Conservation (phyloP, 1,140 invertebrate genomes). For the Orussus abietinus region DNA sequence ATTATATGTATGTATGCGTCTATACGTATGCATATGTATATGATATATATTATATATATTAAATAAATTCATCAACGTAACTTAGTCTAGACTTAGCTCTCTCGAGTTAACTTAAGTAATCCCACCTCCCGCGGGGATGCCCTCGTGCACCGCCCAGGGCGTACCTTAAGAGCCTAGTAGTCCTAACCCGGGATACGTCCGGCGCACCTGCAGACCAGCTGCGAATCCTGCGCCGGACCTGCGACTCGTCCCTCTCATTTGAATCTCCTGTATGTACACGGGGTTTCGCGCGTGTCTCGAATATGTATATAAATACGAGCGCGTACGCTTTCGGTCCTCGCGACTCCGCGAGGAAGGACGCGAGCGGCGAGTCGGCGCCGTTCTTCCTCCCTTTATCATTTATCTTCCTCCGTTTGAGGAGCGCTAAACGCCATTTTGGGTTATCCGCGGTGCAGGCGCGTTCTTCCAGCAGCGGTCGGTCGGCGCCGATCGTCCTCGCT, state of each 20-base stretch:
- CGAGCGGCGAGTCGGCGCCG: too few relatives aligned
- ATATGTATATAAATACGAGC: neutral
- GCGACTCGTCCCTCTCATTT: slow-evolving; percentile 36
- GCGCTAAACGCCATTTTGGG: too few relatives aligned
- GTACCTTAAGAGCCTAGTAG: slow-evolving; percentile 42
- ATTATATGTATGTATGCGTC: too few relatives aligned
- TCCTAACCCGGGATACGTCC: slow-evolving; percentile 31
- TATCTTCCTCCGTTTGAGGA: too few relatives aligned
- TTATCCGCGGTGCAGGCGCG: too few relatives aligned
- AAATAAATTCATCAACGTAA: slow-evolving; percentile 30
- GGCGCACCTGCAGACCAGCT: neutral
- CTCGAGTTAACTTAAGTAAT: slow-evolving; percentile 36
- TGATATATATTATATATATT: slow-evolving; percentile 29
- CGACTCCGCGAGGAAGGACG: too few relatives aligned
- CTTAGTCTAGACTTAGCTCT: slow-evolving; percentile 31
- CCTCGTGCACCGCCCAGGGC: slow-evolving; percentile 38
- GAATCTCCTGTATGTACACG: neutral
- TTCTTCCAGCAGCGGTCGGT: too few relatives aligned
- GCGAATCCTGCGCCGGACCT: slow-evolving; percentile 25
- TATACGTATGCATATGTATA: slow-evolving; percentile 31
- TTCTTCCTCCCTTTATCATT: too few relatives aligned
- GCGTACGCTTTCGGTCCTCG: neutral
- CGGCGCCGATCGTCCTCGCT: too few relatives aligned
- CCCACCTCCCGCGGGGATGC: slow-evolving; percentile 26
- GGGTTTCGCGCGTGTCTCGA: neutral